A percentile compares a stretch with the other conserved stretches of the same genome.
Evolutionary conservation across 1,140 invertebrate genomes (phyloP).

Genomic region (Belonocnema kinseyi): DNA sequence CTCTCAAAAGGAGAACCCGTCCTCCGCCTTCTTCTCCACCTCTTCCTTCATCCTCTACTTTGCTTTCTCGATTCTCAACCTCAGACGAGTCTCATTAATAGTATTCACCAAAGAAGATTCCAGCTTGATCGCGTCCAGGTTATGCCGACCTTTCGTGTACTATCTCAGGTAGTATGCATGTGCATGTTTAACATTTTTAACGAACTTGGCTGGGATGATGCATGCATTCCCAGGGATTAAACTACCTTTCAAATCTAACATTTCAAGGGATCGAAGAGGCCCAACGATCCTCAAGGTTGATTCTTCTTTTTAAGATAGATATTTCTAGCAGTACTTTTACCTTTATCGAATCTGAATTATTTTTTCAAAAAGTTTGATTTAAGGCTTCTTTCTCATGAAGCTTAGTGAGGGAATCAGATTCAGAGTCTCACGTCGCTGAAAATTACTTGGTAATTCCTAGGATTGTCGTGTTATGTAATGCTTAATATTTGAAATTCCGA

Average conservation of each 20-base stretch:
- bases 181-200: slow-evolving; percentile 59
- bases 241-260: slow-evolving; percentile 19
- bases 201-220: slow-evolving; percentile 57
- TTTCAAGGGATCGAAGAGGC: background rate
- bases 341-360: too few species aligned
- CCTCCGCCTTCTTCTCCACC: slow-evolving; percentile 44
- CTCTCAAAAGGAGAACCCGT: slow-evolving; percentile 63
- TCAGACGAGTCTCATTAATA: slow-evolving; percentile 69
- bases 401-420: too few species aligned
- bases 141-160: slow-evolving; percentile 35
- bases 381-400: too few species aligned
- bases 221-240: slow-evolving; percentile 46
- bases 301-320: background rate
- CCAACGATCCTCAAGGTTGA: background rate
- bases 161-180: slow-evolving; percentile 41
- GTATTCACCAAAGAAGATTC: slow-evolving; percentile 71
- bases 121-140: slow-evolving; percentile 60
- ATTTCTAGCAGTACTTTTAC: background rate
- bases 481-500: too few species aligned
- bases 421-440: too few species aligned
- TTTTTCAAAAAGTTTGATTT: too few species aligned
- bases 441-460: too few species aligned
- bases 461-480: too few species aligned
- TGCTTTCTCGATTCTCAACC: slow-evolving; percentile 37
- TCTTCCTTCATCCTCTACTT: slow-evolving; percentile 38